Evolutionary conservation across 2,797 vertebrate genomes (phyloP).

Genomic region (Pempheris klunzingeri): DNA sequence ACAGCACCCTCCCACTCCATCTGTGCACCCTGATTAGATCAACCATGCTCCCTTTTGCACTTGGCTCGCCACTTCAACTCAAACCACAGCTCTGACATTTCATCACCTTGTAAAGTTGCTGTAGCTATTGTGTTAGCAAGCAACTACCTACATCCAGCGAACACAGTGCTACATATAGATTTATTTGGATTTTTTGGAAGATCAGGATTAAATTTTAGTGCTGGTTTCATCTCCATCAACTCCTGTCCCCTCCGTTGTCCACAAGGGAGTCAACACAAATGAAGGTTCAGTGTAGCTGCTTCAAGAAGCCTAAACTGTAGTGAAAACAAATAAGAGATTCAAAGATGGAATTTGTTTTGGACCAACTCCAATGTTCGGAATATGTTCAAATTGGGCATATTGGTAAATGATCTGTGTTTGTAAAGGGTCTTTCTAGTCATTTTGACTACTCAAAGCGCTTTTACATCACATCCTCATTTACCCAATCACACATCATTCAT

Average conservation of each 20-base stretch:
- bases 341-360: background rate
- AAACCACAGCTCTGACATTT: constrained; percentile 1
- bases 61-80: background rate
- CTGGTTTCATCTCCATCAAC: background rate
- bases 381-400: background rate
- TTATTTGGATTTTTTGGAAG: too few species aligned
- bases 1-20: constrained; percentile 35
- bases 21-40: constrained; percentile 17
- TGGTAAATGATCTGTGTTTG: too few species aligned
- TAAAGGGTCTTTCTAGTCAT: too few species aligned
- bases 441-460: too few species aligned
- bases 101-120: background rate
- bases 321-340: background rate
- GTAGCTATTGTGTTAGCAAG: background rate
- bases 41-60: constrained; percentile 14
- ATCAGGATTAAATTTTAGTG: too few species aligned
- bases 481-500: too few species aligned
- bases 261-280: too few species aligned
- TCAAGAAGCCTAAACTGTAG: background rate
- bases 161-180: too few species aligned
- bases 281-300: too few species aligned
- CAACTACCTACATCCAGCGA: background rate
- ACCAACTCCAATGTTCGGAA: background rate
- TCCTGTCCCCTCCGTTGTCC: too few species aligned
- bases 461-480: too few species aligned